Conservation (phyloP, 2,113 vertebrate genomes). For the Solea solea region DNA sequence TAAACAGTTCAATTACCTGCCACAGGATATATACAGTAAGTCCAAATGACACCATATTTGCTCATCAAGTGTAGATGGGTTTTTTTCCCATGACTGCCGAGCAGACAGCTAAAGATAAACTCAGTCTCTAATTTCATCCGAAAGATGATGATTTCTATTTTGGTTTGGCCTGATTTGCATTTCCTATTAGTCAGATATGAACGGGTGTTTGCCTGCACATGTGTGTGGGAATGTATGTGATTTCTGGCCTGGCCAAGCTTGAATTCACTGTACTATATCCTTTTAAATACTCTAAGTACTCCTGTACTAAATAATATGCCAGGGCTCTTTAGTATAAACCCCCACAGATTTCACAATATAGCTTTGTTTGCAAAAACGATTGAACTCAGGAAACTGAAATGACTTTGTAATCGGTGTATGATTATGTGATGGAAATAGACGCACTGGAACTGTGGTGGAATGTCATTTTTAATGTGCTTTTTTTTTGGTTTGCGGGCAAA, state of each 20-base stretch:
- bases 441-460: too few relatives aligned
- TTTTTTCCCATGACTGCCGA: conserved; percentile 59
- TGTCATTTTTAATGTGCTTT: too few relatives aligned
- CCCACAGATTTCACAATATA: too few relatives aligned
- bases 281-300: too few relatives aligned
- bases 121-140: conserved; percentile 72
- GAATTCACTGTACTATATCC: conserved; percentile 39
- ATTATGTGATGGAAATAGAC: too few relatives aligned
- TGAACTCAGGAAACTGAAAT: too few relatives aligned
- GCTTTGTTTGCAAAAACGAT: too few relatives aligned
- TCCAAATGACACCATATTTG: conserved; percentile 33
- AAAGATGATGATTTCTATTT: conserved; percentile 76
- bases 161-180: conserved; percentile 72
- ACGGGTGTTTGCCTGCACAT: conserved; percentile 26
- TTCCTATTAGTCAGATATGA: conserved; percentile 54
- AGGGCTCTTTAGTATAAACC: too few relatives aligned
- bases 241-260: not conserved
- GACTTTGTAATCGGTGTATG: too few relatives aligned
- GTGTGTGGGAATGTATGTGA: not conserved
- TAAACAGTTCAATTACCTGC: not conserved
- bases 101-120: conserved; percentile 70
- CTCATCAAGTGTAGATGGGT: conserved; percentile 38
- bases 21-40: conserved; percentile 12
- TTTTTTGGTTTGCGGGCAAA: too few relatives aligned
- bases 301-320: too few relatives aligned